Base-by-base conservation (phyloP, 2,888 invertebrate species). In the Temnothorax rugatulus region DNA sequence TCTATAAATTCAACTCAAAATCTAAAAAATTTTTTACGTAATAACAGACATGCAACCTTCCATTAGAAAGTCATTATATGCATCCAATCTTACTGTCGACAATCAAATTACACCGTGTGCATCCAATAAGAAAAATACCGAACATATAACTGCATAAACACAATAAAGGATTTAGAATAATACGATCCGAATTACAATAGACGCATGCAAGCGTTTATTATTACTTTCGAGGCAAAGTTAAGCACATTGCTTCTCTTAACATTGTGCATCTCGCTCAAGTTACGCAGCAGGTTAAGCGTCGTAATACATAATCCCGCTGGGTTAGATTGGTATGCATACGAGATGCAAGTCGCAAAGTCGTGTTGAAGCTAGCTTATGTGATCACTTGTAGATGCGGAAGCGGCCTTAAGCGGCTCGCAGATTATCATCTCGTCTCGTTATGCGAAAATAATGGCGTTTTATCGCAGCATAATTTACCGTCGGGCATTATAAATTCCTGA, bases 211-310 rank as follows among this genome's bases (percentile, higher is more conserved):
- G 7, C 41, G 3, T 77, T 68, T 52, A 59, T 71, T 59, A 38
- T 1, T 44, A 57, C 15, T 11, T 38, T 47, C 2, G 15, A 54
- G 15, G 34, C 38, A 77, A 77, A 66, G 34, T 66, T 77, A 83
- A 76, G 57, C 25, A 61, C 44, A 59, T 85, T 77, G 41, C 68
- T 84, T 57, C 44, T 47, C 44, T 44, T 41, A 50, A n/a, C 52
- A 77, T 73, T 71, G 54, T 83, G 76, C 59, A 47, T 8, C 34
- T 61, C 21, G 15, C 25, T 61, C 76, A 76, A 83, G 25, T 50
- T 52, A 52, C 52, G 52, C 52, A 21, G 18, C n/a, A 71, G 5
- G 41, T 52, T 76, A 64, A 13, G 52, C 52, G 25, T 66, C 18
- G 25, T 25, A 13, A 18, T 25, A 11, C 25, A 41, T 64, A 76